Percentiles rank a stretch among this genome's conserved stretches.
Evolutionary conservation across 1,140 invertebrate species (phyloP).

Genomic region (Heliconius nattereri): DNA sequence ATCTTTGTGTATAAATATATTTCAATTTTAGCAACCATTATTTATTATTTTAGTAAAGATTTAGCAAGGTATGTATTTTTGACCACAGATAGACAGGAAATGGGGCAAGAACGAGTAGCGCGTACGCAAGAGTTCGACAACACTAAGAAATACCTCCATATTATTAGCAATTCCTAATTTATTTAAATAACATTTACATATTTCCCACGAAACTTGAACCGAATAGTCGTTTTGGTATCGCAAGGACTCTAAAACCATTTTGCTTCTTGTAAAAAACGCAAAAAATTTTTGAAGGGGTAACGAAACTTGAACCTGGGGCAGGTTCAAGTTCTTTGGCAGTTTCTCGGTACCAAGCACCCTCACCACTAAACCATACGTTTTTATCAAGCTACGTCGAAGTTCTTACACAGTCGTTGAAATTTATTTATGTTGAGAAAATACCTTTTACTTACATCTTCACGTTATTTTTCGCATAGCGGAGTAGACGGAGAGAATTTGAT

Average conservation of each 20-base stretch:
- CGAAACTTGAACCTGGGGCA: no score
- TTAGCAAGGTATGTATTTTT: background rate
- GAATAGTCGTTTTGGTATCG: background rate
- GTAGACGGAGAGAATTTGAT: no score
- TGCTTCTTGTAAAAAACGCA: no score
- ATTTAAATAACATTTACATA: slow-evolving; percentile 23
- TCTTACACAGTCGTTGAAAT: no score
- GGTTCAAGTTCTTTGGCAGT: no score
- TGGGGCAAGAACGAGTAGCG: background rate
- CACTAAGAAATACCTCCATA: background rate
- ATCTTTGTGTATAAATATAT: background rate
- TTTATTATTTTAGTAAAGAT: no score
- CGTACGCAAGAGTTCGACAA: background rate
- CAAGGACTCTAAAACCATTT: background rate
- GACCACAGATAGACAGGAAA: background rate
- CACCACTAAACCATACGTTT: no score
- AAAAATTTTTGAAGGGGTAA: background rate
- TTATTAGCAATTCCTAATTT: slow-evolving; percentile 18
- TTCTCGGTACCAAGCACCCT: no score
- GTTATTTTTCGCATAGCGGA: no score
- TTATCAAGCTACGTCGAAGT: no score
- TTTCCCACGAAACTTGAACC: slow-evolving; percentile 24
- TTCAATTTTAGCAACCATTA: background rate
- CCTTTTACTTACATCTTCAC: no score
- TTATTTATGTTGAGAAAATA: no score